A percentile compares a stretch with the other conserved stretches of the same genome.
Conservation (phyloP, 2,888 invertebrate genomes). For the Trichopoda pennipes region DNA sequence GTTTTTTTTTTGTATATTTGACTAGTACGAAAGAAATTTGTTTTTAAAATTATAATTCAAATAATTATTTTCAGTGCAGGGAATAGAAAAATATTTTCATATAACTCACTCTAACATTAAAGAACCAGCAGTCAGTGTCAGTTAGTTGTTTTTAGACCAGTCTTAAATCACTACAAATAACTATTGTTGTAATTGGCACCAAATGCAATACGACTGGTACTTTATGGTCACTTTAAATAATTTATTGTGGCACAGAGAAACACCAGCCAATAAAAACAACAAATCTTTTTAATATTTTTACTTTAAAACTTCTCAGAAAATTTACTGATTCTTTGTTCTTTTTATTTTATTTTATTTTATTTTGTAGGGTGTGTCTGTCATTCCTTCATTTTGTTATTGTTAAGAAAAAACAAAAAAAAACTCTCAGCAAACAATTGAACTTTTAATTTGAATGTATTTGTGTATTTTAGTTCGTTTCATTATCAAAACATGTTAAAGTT, state of each 20-base stretch:
- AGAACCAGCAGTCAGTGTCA: slow-evolving; percentile 2
- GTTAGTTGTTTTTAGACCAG: slow-evolving; percentile 10
- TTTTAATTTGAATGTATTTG: background rate
- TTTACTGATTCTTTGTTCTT: slow-evolving; percentile 6
- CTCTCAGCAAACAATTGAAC: background rate
- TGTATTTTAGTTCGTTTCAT: slow-evolving; percentile 37
- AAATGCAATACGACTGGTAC: slow-evolving; percentile 33
- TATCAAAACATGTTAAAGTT: slow-evolving; percentile 48
- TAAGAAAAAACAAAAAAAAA: background rate
- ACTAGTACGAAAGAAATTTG: too few relatives aligned
- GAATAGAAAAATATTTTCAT: slow-evolving; percentile 13
- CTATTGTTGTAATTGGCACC: slow-evolving; percentile 33
- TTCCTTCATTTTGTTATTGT: slow-evolving; percentile 19
- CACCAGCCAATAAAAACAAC: slow-evolving; percentile 13
- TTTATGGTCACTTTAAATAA: slow-evolving; percentile 59
- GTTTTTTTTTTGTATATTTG: too few relatives aligned
- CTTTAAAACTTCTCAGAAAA: slow-evolving; percentile 22
- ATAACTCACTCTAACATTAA: background rate
- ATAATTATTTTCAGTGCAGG: slow-evolving; percentile 6
- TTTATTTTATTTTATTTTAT: slow-evolving; percentile 34
- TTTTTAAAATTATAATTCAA: too few relatives aligned
- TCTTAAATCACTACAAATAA: slow-evolving; percentile 16
- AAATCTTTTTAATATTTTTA: slow-evolving; percentile 27
- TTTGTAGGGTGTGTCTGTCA: slow-evolving; percentile 59
- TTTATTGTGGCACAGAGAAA: slow-evolving; percentile 60